phyloP scores from a whole-genome alignment of 2,797 vertebrate genomes.

The Smutsia gigantea region DNA sequence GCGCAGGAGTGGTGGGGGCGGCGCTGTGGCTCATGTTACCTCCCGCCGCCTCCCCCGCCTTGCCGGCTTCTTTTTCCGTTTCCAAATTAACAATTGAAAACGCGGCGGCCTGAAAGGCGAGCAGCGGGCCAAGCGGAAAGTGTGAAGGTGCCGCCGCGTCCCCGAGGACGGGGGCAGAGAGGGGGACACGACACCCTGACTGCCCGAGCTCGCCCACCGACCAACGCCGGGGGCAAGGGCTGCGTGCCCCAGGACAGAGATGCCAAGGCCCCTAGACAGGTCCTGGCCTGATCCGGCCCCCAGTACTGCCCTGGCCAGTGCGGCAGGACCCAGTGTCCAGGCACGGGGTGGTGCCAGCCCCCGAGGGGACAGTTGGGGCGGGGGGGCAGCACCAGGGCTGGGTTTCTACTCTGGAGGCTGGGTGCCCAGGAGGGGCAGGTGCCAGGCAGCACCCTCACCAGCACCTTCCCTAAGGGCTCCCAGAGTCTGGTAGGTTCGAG shows the following conservation, averaged over 20 bases:
- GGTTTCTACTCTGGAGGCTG: slow-evolving; percentile 68
- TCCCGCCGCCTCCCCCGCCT: slow-evolving; percentile 57
- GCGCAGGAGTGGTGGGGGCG: not conserved
- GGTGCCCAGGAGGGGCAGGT: slow-evolving; percentile 67
- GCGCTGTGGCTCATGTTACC: slow-evolving; percentile 65
- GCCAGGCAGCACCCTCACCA: slow-evolving; percentile 65
- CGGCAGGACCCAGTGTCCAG: slow-evolving; percentile 43
- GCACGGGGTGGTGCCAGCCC: slow-evolving; percentile 46
- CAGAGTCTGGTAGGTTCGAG: slow-evolving; percentile 2
- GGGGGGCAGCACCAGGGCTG: not conserved
- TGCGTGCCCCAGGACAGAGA: not conserved
- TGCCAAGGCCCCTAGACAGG: not conserved
- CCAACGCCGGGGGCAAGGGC: not conserved
- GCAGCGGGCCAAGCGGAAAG: slow-evolving; percentile 84
- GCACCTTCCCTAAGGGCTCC: slow-evolving; percentile 49
- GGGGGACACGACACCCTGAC: slow-evolving; percentile 17
- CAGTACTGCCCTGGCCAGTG: not conserved
- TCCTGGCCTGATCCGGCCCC: not conserved
- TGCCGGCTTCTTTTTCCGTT: slow-evolving; percentile 82
- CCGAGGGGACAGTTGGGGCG: not conserved
- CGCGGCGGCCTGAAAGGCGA: slow-evolving; percentile 81
- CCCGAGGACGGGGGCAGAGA: slow-evolving; percentile 43
- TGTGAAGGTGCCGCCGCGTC: slow-evolving; percentile 80
- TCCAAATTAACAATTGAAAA: slow-evolving; percentile 85
- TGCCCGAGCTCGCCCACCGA: not conserved